Evolutionary conservation across 2,888 invertebrate species (phyloP), one percentile per base, ranked within the genome.

Genomic region (Andrena bucephala): DNA sequence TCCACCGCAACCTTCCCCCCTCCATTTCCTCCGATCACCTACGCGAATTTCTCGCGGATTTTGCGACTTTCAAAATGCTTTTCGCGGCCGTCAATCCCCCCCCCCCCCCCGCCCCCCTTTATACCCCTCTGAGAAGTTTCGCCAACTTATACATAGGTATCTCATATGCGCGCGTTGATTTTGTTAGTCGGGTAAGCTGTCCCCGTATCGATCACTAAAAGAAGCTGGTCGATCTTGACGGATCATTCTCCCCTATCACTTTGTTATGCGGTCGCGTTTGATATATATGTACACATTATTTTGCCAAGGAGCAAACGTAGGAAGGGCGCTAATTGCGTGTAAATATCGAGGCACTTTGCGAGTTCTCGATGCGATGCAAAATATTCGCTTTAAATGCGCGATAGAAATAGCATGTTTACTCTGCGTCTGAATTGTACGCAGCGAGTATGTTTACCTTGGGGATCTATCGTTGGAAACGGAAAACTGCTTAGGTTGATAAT

Each of bases 1-100:
- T 69, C 69, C 48, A 31, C 42, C 20, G 5, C 13, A 20, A 57
- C 16, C 59, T 52, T 69, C 42, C 52, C 76, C 78, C 63, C 80
- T 66, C 75, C 78, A 73, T 75, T 36, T 73, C 63, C 48, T 10
- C 77, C 85, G 66, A 85, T 84, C 81, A 79, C 75, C 81, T 86
- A 81, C 54, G 50, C 20, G 62, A 66, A 50, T 77, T 77, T 72
- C 57, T 73, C 50, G 42, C 50, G 7, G 5, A 73, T 73, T 79
- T 85, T 29, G 62, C 33, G 52, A 84, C 69, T 70, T 59, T 29
- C 29, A 7, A 82, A 69, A 31, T 42, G 57, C 27, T 77, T 66
- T 81, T 42, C n/a, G 20, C 13, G 4, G 13, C 42, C 52, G 31
- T 31, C 16, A 16, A 48, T 57, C 8, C 1, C 3, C 2, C 42